Conservation (phyloP, 2,797 vertebrate genomes). For the Telmatherina bonti region DNA sequence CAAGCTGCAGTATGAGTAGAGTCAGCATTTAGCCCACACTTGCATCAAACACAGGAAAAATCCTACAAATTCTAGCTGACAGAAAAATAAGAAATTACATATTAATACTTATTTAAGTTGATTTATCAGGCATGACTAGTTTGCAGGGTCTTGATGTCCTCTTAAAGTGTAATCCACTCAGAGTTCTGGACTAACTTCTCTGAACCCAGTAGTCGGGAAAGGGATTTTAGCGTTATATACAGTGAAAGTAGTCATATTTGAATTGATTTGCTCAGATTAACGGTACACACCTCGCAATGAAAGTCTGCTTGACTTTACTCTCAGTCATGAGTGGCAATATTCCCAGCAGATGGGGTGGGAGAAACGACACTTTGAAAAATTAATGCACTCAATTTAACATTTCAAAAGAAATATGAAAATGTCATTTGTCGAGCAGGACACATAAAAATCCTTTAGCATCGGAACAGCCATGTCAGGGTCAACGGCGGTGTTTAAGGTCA, state of each 20-base stretch:
- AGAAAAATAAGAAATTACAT: not conserved
- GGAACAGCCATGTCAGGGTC: slow-evolving; percentile 17
- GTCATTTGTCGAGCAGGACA: slow-evolving; percentile 56
- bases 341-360: too few relatives aligned
- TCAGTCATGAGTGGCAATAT: too few relatives aligned
- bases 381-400: slow-evolving; percentile 73
- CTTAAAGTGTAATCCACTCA: not conserved
- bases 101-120: not conserved
- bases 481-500: too few relatives aligned
- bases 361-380: slow-evolving; percentile 65
- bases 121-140: not conserved
- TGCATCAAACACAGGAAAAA: too few relatives aligned
- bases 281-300: too few relatives aligned
- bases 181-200: slow-evolving; percentile 11
- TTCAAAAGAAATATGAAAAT: slow-evolving; percentile 70
- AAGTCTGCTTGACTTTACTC: too few relatives aligned
- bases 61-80: too few relatives aligned
- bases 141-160: not conserved
- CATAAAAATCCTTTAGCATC: slow-evolving; percentile 59
- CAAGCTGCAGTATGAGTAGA: too few relatives aligned
- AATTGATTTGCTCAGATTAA: not conserved
- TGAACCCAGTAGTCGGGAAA: slow-evolving; percentile 12
- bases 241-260: not conserved
- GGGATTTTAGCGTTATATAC: not conserved
- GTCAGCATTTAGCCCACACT: too few relatives aligned